Base-by-base conservation (phyloP, 2,797 vertebrate genomes). In the Vultur gryphus region DNA sequence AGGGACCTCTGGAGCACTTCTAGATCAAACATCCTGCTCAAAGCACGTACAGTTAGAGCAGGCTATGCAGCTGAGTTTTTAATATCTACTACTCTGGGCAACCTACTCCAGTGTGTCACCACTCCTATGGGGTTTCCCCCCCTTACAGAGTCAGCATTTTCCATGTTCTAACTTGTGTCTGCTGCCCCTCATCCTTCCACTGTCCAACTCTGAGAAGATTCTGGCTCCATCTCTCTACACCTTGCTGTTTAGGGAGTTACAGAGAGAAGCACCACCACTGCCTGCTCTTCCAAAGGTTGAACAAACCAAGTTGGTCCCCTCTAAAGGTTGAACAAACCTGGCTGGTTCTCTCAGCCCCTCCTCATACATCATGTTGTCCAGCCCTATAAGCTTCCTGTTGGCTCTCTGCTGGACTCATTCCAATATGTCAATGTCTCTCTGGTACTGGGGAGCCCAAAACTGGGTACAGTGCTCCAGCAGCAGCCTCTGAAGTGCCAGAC, bases 41-140 rank as follows among this genome's bases (percentile, higher is more conserved):
- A 81, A 78, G 41, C 16, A 65, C 2, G 0, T 49, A n/a, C 8
- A 10, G 19, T 23, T 29, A 58, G 37, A 80, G 17, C 31, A 85
- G 46, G 31, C 23, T 82, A 29, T 0, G 0, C 28, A 25, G 8
- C 19, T 52, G 31, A 76, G 25, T 49, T 81, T 83, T 25, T 78
- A 62, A 5, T 41, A 16, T 29, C 51, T 84, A 7, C 52, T 44
- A 13, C 29, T 71, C 26, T 49, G 26, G n/a, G 39, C 35, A 91
- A 65, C 31, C 12, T 55, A 9, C 33, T 84, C 51, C 48, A 39
- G 39, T 19, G 33, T 59, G 86, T 55, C 28, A 29, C 6, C 2
- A 3, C 3, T 76, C 7, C 31, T 52, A 1, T 16, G 6, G 14
- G 2, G 0, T 11, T 49, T 91, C 65, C 78, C 24, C 13, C 33